Conservation (phyloP, 2,888 invertebrate genomes). For the Meteorus colon region DNA sequence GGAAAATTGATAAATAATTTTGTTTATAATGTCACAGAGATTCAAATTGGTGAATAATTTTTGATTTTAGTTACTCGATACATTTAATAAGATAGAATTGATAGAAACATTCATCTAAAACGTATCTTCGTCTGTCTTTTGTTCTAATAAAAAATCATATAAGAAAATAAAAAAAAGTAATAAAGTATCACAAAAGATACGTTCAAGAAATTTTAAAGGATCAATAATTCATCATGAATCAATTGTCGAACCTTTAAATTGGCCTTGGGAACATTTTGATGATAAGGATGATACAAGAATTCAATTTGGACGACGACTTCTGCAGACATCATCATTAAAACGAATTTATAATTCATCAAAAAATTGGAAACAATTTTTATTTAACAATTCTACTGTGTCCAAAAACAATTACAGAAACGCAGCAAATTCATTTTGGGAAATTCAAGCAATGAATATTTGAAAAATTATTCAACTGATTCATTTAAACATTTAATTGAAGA, state of each 20-base stretch:
- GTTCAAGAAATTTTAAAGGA: constrained; percentile 17
- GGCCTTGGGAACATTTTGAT: constrained; percentile 54
- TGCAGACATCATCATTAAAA: constrained; percentile 34
- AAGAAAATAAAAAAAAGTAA: neutral
- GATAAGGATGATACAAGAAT: constrained; percentile 50
- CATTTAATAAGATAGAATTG: no score
- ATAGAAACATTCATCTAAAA: no score
- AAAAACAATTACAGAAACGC: constrained; percentile 6
- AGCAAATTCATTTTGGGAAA: neutral
- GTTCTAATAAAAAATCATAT: neutral
- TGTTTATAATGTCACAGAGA: no score
- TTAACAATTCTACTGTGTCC: neutral
- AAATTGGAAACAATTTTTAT: neutral
- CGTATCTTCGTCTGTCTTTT: no score
- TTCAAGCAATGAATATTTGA: constrained; percentile 8
- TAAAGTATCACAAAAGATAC: constrained; percentile 16
- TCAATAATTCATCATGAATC: constrained; percentile 53
- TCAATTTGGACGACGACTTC: constrained; percentile 53
- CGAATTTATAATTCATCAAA: neutral
- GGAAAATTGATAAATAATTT: no score
- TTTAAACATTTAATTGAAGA: constrained; percentile 42
- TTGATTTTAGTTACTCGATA: no score
- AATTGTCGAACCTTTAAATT: constrained; percentile 58
- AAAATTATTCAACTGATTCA: constrained; percentile 15
- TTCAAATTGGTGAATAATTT: no score